These are phyloP conservation scores for Microvelia longipes DNA, from an alignment of 1,140 invertebrate genomes.

Conservation along the genomic window DNA sequence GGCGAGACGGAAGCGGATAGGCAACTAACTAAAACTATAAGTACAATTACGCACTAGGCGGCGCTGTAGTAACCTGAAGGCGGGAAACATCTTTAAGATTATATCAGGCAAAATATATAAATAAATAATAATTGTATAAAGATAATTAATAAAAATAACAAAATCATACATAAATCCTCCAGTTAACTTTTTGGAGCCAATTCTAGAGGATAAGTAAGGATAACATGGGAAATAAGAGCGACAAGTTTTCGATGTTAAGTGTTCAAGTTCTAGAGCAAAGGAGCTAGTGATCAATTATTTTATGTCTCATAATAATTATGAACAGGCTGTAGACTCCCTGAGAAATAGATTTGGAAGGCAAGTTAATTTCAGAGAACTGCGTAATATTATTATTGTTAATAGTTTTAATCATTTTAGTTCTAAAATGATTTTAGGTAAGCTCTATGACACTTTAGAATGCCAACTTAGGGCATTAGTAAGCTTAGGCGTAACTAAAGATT, in stretches of 20 bases:
- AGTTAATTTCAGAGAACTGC: neutral
- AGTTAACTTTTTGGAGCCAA: neutral
- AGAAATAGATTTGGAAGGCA: neutral
- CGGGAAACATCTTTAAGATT: too few relatives aligned
- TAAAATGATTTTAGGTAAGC: neutral
- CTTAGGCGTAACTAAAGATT: neutral
- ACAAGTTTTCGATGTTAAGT: neutral
- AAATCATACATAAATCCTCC: too few relatives aligned
- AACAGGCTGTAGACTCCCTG: neutral
- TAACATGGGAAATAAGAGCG: neutral
- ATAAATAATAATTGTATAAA: too few relatives aligned
- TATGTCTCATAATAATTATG: neutral
- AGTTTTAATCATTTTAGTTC: neutral
- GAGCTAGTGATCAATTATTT: neutral
- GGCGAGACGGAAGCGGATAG: too few relatives aligned
- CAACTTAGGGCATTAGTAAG: neutral
- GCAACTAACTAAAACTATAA: too few relatives aligned
- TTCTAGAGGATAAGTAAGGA: neutral
- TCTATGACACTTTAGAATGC: neutral
- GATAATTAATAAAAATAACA: too few relatives aligned
- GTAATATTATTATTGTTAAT: neutral
- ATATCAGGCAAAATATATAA: too few relatives aligned
- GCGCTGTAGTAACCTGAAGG: too few relatives aligned
- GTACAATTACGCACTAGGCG: too few relatives aligned
- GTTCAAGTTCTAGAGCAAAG: neutral